A percentile compares a stretch with the other conserved stretches of the same genome.
Evolutionary conservation across 2,797 vertebrate species (phyloP).

Genomic region (Protosalanx chinensis): DNA sequence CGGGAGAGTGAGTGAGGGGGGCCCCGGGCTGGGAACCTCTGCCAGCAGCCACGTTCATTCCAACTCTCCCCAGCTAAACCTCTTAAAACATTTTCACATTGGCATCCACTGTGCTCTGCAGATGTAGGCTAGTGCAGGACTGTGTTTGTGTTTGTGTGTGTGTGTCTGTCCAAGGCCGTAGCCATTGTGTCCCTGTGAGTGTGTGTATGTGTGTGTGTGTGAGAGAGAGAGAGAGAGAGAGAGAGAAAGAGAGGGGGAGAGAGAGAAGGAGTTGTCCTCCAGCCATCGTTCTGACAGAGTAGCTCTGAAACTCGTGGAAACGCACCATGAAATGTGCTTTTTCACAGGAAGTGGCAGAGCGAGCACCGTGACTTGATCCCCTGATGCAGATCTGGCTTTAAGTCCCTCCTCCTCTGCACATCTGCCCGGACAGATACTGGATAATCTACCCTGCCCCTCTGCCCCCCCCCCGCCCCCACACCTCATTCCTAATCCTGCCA

Average conservation of each 20-base stretch:
- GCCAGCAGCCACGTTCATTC: slow-evolving; percentile 66
- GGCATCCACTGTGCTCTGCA: slow-evolving; percentile 66
- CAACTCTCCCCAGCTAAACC: slow-evolving; percentile 68
- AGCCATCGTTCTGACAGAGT: slow-evolving; percentile 45
- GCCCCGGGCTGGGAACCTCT: slow-evolving; percentile 63
- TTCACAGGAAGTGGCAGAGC: slow-evolving; percentile 71
- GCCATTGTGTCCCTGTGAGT: background rate
- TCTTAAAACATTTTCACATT: slow-evolving; percentile 75
- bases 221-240: background rate
- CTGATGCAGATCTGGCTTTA: slow-evolving; percentile 77
- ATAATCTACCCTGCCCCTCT: slow-evolving; percentile 65
- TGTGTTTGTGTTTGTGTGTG: slow-evolving; percentile 26
- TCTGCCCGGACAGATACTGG: slow-evolving; percentile 76
- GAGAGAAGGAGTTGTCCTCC: slow-evolving; percentile 48
- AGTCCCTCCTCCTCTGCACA: slow-evolving; percentile 68
- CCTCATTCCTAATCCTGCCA: slow-evolving; percentile 73
- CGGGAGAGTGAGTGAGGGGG: slow-evolving; percentile 51
- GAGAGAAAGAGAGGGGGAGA: background rate
- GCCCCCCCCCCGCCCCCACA: too few relatives aligned
- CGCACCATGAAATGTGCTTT: slow-evolving; percentile 74
- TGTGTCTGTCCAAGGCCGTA: background rate
- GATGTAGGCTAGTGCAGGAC: slow-evolving; percentile 68
- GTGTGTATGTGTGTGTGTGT: slow-evolving; percentile 5
- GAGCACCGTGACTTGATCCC: slow-evolving; percentile 68
- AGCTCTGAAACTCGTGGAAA: slow-evolving; percentile 57